Conservation (phyloP, 2,113 vertebrate species). For the Ammodytes dubius region DNA sequence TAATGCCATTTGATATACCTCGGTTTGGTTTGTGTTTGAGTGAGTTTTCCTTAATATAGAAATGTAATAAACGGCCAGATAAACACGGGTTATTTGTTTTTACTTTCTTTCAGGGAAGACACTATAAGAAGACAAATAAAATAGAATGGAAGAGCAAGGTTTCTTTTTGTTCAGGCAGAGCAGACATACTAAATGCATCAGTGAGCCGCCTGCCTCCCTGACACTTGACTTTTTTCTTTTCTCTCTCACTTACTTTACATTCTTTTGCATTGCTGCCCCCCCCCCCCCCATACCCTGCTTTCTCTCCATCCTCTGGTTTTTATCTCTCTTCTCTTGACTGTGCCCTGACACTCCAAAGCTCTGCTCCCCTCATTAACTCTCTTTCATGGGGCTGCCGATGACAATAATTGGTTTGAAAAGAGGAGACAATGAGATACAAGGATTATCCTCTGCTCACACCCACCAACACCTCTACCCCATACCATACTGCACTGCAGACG, state of each 20-base stretch:
- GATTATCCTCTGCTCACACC: constrained; percentile 77
- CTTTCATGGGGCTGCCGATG: constrained; percentile 77
- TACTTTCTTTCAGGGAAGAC: background rate
- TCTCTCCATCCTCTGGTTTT: constrained; percentile 28
- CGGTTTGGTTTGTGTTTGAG: background rate
- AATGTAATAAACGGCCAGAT: background rate
- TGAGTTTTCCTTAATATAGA: too few relatives aligned
- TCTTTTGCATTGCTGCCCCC: constrained; percentile 27
- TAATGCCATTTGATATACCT: background rate
- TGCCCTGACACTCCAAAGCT: constrained; percentile 79
- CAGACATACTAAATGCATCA: constrained; percentile 41
- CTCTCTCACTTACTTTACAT: constrained; percentile 44
- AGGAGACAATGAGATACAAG: constrained; percentile 78
- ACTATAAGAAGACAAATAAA: background rate
- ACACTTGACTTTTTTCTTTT: constrained; percentile 44
- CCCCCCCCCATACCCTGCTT: constrained; percentile 24
- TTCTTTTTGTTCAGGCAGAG: constrained; percentile 9
- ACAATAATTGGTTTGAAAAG: constrained; percentile 84
- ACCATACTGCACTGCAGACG: constrained; percentile 29
- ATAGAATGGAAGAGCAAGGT: background rate
- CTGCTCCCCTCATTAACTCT: constrained; percentile 81
- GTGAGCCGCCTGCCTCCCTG: constrained; percentile 41
- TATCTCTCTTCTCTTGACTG: constrained; percentile 69
- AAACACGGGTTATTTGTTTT: background rate
- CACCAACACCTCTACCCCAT: constrained; percentile 35